Conservation (phyloP, 2,888 invertebrate species). For the Philereme vetulata region DNA sequence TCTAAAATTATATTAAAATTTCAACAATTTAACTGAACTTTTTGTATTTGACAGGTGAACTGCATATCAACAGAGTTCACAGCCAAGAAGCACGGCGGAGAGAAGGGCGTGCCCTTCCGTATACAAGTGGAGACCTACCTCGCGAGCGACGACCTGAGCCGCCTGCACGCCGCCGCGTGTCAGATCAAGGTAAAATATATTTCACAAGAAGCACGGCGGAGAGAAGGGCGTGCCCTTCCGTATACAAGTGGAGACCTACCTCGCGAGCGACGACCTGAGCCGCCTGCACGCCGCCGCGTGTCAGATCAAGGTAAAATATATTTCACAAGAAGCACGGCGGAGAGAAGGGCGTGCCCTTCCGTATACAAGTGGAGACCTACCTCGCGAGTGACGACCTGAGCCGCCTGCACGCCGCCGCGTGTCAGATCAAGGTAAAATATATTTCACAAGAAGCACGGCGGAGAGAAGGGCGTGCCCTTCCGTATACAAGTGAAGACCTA, state of each 20-base stretch:
- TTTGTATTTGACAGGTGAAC: conserved; percentile 86
- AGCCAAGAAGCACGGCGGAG: conserved; percentile 98
- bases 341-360: conserved; percentile 98
- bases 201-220: conserved; percentile 95
- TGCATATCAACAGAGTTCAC: conserved; percentile 99
- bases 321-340: conserved; percentile 95
- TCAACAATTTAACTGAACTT: too few relatives aligned
- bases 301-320: conserved; percentile 91
- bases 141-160: conserved; percentile 77
- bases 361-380: conserved; percentile 96
- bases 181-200: conserved; percentile 91
- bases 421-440: conserved; percentile 92
- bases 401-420: conserved; percentile 96
- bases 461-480: conserved; percentile 99
- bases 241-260: conserved; percentile 95
- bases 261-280: conserved; percentile 79
- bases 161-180: conserved; percentile 97
- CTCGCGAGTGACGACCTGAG: conserved; percentile 80
- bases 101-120: conserved; percentile 98
- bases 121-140: conserved; percentile 96
- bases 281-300: conserved; percentile 97
- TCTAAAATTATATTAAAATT: too few relatives aligned
- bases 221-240: conserved; percentile 99
- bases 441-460: conserved; percentile 93
- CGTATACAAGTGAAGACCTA: conserved; percentile 97